Evolutionary conservation across 2,113 vertebrate species (phyloP).

Genomic region (Elephas maximus): DNA sequence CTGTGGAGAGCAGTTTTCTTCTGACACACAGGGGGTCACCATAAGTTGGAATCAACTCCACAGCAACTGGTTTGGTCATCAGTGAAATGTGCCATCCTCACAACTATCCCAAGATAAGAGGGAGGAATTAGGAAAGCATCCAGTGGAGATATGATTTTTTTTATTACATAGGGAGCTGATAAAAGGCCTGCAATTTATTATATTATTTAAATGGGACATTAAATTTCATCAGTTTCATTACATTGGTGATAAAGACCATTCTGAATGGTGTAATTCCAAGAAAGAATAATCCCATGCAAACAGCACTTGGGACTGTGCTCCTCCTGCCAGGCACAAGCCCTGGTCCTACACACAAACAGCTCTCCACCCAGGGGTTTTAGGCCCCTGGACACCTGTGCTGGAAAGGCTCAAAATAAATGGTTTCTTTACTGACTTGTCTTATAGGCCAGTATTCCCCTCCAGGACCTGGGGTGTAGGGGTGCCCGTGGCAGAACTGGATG

Average conservation of each 20-base stretch:
- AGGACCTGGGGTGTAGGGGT: not conserved
- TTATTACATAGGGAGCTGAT: not conserved
- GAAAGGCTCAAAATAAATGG: not conserved
- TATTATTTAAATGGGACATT: slow-evolving; percentile 37
- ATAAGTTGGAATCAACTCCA: not conserved
- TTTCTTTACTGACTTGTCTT: not conserved
- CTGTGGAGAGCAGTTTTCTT: not conserved
- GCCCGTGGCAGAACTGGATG: not conserved
- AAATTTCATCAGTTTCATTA: slow-evolving; percentile 41
- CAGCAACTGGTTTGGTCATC: not conserved
- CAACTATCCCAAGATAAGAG: not conserved
- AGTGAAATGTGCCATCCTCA: not conserved
- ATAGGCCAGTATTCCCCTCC: not conserved
- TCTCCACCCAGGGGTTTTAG: too few relatives aligned
- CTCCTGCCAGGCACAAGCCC: not conserved
- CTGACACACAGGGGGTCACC: not conserved
- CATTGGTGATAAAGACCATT: not conserved
- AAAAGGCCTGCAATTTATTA: not conserved
- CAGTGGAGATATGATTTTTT: not conserved
- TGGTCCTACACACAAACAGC: not conserved
- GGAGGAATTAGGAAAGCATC: slow-evolving; percentile 2
- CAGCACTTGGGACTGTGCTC: not conserved
- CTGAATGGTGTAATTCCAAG: not conserved
- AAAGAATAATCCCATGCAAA: not conserved
- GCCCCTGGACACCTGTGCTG: not conserved